These are phyloP conservation scores for Andrena trimmerana DNA, from an alignment of 2,888 invertebrate species.

Conservation along the genomic window DNA sequence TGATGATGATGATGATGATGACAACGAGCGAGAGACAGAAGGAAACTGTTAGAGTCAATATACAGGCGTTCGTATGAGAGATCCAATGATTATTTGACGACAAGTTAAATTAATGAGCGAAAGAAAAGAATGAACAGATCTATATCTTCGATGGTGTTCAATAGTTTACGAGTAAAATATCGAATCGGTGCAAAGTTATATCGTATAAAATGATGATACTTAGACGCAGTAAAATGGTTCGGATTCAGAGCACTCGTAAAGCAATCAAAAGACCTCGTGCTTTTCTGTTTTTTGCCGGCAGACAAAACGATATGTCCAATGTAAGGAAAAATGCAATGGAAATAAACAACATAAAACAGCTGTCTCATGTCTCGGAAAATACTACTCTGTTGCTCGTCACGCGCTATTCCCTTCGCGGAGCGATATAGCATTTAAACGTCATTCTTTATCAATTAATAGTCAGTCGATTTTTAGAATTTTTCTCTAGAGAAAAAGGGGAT, in stretches of 20 bases:
- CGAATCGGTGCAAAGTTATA: conserved; percentile 56
- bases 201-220: conserved; percentile 70
- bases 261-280: conserved; percentile 73
- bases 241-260: conserved; percentile 78
- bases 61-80: conserved; percentile 72
- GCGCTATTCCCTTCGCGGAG: conserved; percentile 48
- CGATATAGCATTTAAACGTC: conserved; percentile 53
- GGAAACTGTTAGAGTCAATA: conserved; percentile 73
- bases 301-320: conserved; percentile 31
- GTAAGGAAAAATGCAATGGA: neutral
- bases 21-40: conserved; percentile 39
- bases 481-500: conserved; percentile 65
- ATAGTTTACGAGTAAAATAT: conserved; percentile 63
- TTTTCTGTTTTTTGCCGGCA: conserved; percentile 14
- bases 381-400: conserved; percentile 48
- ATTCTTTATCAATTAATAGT: conserved; percentile 63
- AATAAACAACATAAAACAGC: conserved; percentile 22
- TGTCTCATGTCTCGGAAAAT: conserved; percentile 51
- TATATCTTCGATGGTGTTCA: conserved; percentile 67
- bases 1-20: too few species aligned
- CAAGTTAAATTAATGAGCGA: conserved; percentile 76
- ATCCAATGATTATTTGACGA: conserved; percentile 73
- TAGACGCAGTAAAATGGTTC: conserved; percentile 69
- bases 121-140: conserved; percentile 78
- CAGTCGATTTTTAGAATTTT: conserved; percentile 71